Conservation (phyloP, 2,888 invertebrate genomes). For the Lasioglossum lativentre region DNA sequence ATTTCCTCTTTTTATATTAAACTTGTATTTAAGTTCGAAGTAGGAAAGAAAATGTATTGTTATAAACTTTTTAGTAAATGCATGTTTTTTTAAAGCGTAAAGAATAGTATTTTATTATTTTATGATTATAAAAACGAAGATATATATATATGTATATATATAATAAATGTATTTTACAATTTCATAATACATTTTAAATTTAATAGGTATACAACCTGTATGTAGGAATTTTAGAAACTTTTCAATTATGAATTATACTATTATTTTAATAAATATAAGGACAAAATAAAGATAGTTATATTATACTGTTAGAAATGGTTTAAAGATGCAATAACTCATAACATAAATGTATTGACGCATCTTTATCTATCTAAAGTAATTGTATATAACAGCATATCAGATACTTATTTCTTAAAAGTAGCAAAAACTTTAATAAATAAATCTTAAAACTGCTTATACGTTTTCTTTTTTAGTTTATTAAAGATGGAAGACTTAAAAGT, state of each 20-base stretch:
- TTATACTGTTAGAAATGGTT: not conserved
- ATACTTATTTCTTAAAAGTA: constrained; percentile 4
- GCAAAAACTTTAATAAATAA: constrained; percentile 14
- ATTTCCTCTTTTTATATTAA: not conserved
- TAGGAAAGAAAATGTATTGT: not conserved
- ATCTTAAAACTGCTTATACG: constrained; percentile 10
- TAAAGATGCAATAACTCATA: constrained; percentile 5
- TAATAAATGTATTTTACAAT: constrained; percentile 8
- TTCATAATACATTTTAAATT: constrained; percentile 15
- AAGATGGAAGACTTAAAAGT: constrained; percentile 69
- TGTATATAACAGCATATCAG: constrained; percentile 8
- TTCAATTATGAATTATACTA: not conserved
- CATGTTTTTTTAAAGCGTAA: constrained; percentile 6
- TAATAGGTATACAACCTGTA: constrained; percentile 1
- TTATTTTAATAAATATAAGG: not conserved
- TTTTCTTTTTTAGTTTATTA: constrained; percentile 28
- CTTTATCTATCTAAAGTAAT: not conserved
- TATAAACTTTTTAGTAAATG: not conserved
- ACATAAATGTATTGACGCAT: constrained; percentile 1
- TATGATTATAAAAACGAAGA: constrained; percentile 1
- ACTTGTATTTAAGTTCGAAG: not conserved
- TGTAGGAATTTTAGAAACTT: not conserved
- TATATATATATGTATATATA: not conserved
- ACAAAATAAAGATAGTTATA: not conserved
- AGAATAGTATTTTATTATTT: constrained; percentile 9